Evolutionary conservation across 2,113 vertebrate species (phyloP).

Genomic region (Cettia cetti): DNA sequence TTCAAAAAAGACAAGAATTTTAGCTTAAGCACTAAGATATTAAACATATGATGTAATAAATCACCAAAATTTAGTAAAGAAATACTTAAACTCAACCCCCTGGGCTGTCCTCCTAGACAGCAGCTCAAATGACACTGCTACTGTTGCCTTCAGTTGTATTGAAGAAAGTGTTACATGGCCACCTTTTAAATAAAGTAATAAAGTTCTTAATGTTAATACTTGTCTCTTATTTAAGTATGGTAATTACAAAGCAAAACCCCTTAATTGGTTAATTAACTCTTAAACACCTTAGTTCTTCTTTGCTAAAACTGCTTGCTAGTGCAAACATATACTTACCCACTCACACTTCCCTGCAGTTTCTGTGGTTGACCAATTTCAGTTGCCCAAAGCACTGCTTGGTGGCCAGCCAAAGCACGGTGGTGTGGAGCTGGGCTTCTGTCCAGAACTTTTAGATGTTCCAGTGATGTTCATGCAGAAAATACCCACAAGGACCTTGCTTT

Average conservation of each 20-base stretch:
- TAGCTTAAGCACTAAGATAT: neutral
- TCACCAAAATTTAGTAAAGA: neutral
- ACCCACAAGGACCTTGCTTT: neutral
- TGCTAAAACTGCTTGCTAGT: neutral
- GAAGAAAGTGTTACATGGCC: neutral
- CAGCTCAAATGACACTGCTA: neutral
- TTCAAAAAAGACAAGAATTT: neutral
- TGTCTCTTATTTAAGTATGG: neutral
- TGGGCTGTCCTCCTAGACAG: neutral
- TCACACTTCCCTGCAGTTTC: neutral
- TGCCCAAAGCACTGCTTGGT: neutral
- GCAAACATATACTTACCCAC: neutral
- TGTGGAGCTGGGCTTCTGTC: neutral
- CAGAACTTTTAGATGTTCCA: neutral
- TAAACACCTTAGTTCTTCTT: neutral
- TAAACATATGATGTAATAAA: neutral
- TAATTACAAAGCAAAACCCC: neutral
- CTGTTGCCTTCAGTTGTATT: neutral
- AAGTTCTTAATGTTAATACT: neutral
- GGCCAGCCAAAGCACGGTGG: constrained; percentile 1
- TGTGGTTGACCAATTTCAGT: neutral
- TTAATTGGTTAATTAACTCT: neutral
- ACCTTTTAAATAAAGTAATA: neutral
- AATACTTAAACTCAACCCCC: neutral
- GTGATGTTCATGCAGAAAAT: neutral